A percentile compares a stretch with the other conserved stretches of the same genome.
Conservation (phyloP, 2,113 vertebrate genomes). For the Hypomesus transpacificus region DNA sequence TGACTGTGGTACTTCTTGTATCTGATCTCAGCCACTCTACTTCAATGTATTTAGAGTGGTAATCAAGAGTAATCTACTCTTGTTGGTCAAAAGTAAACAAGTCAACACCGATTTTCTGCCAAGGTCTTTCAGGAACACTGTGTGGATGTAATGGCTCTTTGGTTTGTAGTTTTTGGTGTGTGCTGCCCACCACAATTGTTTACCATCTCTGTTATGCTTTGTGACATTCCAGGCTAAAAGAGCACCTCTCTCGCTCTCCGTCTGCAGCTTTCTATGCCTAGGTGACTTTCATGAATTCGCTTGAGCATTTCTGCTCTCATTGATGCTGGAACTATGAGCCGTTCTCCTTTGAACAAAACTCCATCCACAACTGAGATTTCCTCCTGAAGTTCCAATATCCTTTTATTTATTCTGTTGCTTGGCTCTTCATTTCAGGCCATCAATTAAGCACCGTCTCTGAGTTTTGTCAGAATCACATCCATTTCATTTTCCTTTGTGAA, state of each 20-base stretch:
- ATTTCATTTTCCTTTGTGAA: background rate
- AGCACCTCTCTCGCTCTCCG: slow-evolving; percentile 10
- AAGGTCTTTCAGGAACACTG: slow-evolving; percentile 26
- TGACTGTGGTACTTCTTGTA: slow-evolving; percentile 19
- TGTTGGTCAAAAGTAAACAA: slow-evolving; percentile 20
- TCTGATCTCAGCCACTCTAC: slow-evolving; percentile 18
- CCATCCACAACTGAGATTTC: slow-evolving; percentile 19
- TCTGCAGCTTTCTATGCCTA: slow-evolving; percentile 17
- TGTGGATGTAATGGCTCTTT: slow-evolving; percentile 19
- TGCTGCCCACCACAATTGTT: slow-evolving; percentile 18
- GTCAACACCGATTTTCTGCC: slow-evolving; percentile 20
- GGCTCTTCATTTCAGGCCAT: slow-evolving; percentile 2
- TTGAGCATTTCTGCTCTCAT: slow-evolving; percentile 20
- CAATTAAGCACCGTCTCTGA: slow-evolving; percentile 11
- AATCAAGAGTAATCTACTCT: slow-evolving; percentile 17
- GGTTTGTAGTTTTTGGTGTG: slow-evolving; percentile 7
- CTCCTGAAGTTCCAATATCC: slow-evolving; percentile 13
- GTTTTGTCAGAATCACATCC: slow-evolving; percentile 13
- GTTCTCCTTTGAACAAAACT: slow-evolving; percentile 26
- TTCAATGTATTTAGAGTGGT: slow-evolving; percentile 17
- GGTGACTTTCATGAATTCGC: slow-evolving; percentile 18
- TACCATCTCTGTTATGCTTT: slow-evolving; percentile 8
- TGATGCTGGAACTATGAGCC: slow-evolving; percentile 13
- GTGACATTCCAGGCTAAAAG: slow-evolving; percentile 20
- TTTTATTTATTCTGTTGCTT: slow-evolving; percentile 15